These are phyloP conservation scores for Brenthis daphne DNA, from an alignment of 2,888 invertebrate genomes.

Conservation along the genomic window DNA sequence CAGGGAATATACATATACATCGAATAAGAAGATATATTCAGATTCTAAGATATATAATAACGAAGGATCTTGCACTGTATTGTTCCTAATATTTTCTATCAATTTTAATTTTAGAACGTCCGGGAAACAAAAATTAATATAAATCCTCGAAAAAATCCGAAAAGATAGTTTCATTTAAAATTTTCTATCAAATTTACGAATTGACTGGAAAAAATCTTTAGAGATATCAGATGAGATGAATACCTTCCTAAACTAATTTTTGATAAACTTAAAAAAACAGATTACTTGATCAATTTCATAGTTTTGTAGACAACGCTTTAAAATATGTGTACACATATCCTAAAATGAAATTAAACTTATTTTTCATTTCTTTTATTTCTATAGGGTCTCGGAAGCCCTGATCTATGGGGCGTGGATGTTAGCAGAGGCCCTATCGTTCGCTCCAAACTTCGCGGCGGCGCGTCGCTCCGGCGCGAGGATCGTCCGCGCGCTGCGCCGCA, in stretches of 20 bases:
- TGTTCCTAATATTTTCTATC: background rate
- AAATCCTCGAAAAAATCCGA: too few relatives aligned
- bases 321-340: too few relatives aligned
- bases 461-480: constrained; percentile 86
- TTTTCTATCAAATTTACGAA: background rate
- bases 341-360: too few relatives aligned
- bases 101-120: background rate
- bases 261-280: too few relatives aligned
- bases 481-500: constrained; percentile 73
- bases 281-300: too few relatives aligned
- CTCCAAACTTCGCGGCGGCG: constrained; percentile 88
- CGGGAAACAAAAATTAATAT: too few relatives aligned
- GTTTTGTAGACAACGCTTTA: too few relatives aligned
- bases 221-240: too few relatives aligned
- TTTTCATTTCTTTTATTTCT: background rate
- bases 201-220: background rate
- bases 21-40: too few relatives aligned
- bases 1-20: too few relatives aligned
- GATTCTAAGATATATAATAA: too few relatives aligned
- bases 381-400: constrained; percentile 87
- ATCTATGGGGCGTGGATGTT: constrained; percentile 91
- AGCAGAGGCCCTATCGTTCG: constrained; percentile 89
- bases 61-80: too few relatives aligned
- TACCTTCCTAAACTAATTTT: background rate
- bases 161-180: background rate